phyloP scores from a whole-genome alignment of 2,888 invertebrate species.

The Volucella inflata region DNA sequence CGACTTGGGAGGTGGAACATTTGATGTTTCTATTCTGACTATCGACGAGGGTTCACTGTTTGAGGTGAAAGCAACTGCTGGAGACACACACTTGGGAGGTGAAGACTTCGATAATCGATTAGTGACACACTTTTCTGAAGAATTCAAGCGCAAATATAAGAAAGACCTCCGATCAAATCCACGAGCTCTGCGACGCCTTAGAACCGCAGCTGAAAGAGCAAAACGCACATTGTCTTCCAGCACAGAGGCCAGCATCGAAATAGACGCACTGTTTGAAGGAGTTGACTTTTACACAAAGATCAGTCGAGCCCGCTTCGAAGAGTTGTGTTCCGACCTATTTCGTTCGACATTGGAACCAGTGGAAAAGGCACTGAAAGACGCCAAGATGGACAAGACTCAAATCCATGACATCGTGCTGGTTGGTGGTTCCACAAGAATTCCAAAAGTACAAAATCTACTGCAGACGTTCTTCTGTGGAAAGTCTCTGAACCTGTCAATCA shows the following conservation, averaged over 20 bases:
- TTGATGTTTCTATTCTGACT: slow-evolving; percentile 96
- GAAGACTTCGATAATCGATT: slow-evolving; percentile 94
- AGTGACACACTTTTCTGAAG: slow-evolving; percentile 92
- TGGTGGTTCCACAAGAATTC: slow-evolving; percentile 92
- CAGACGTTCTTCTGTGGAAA: slow-evolving; percentile 91
- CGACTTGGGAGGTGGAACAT: slow-evolving; percentile 89
- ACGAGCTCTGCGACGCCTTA: slow-evolving; percentile 87
- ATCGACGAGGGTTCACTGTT: slow-evolving; percentile 94
- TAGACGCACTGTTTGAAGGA: slow-evolving; percentile 91
- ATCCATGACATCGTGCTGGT: slow-evolving; percentile 92
- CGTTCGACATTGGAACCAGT: slow-evolving; percentile 90
- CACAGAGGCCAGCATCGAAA: slow-evolving; percentile 90
- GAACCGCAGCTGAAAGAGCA: slow-evolving; percentile 90
- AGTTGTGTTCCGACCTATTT: slow-evolving; percentile 89
- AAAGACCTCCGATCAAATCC: slow-evolving; percentile 87
- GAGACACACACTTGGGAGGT: slow-evolving; percentile 95
- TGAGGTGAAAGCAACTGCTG: slow-evolving; percentile 95
- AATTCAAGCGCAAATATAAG: slow-evolving; percentile 90
- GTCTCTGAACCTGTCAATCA: slow-evolving; percentile 89
- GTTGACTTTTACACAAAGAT: slow-evolving; percentile 89
- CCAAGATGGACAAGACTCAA: slow-evolving; percentile 90
- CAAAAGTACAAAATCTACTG: slow-evolving; percentile 90
- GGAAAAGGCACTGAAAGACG: slow-evolving; percentile 90
- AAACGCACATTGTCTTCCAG: slow-evolving; percentile 90
- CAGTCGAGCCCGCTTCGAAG: slow-evolving; percentile 91